Percentiles rank a stretch among this genome's conserved stretches.
phyloP scores from a whole-genome alignment of 2,888 invertebrate species.

The Allygus modestus region DNA sequence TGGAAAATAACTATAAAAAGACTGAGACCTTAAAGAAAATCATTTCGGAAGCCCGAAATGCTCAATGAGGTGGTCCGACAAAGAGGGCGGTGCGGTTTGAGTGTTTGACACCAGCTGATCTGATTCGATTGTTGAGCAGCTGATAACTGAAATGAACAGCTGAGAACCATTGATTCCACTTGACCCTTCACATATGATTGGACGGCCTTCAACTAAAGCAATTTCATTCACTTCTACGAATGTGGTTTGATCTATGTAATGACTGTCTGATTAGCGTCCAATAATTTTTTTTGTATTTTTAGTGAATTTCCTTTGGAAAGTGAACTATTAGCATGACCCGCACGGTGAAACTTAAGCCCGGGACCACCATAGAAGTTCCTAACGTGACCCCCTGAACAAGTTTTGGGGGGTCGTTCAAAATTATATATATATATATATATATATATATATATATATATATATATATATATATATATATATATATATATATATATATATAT shows the following conservation, averaged over 20 bases:
- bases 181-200: constrained; percentile 36
- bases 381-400: too few species aligned
- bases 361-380: too few species aligned
- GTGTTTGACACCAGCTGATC: constrained; percentile 31
- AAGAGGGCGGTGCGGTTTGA: not conserved
- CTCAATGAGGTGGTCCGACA: constrained; percentile 19
- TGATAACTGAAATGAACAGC: constrained; percentile 33
- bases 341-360: too few species aligned
- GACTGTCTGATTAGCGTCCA: not conserved
- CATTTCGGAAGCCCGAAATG: not conserved
- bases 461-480: too few species aligned
- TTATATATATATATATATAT: too few species aligned
- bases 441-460: too few species aligned
- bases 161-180: constrained; percentile 29
- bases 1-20: not conserved
- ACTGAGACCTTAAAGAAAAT: not conserved
- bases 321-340: too few species aligned
- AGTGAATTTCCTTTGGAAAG: too few species aligned
- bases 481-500: too few species aligned
- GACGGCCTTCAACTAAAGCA: constrained; percentile 28
- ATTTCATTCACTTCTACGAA: constrained; percentile 36
- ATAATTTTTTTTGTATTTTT: too few species aligned
- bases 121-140: constrained; percentile 38
- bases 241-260: constrained; percentile 5
- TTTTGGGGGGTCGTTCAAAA: too few species aligned